Conservation (phyloP, 2,797 vertebrate genomes). For the Melopsittacus undulatus region DNA sequence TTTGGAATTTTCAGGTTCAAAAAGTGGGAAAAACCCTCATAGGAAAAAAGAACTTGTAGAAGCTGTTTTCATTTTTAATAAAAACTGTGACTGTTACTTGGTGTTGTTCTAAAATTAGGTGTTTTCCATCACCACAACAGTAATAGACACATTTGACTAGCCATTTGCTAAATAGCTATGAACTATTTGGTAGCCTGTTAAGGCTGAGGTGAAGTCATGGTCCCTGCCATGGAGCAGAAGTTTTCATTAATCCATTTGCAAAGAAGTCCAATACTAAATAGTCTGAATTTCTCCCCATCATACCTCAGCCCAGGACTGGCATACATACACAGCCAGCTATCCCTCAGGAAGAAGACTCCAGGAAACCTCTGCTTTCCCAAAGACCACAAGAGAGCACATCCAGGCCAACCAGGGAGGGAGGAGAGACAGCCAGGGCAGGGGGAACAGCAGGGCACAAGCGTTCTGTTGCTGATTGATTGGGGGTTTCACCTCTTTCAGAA, state of each 20-base stretch:
- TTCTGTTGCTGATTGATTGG: not conserved
- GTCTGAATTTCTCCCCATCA: not conserved
- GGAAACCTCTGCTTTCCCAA: not conserved
- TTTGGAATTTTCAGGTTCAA: not conserved
- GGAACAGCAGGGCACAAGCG: not conserved
- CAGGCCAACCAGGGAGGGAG: not conserved
- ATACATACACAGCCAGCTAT: not conserved
- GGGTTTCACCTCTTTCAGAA: not conserved
- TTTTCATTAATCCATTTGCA: not conserved
- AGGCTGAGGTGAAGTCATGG: not conserved
- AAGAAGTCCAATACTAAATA: not conserved
- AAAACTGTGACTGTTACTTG: not conserved
- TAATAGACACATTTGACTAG: not conserved
- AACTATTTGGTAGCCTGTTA: not conserved
- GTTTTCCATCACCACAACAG: not conserved
- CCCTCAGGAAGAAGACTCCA: not conserved
- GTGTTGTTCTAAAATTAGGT: not conserved
- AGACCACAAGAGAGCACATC: not conserved
- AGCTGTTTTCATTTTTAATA: not conserved
- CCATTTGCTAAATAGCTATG: not conserved
- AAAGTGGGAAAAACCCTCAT: not conserved
- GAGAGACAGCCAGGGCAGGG: not conserved
- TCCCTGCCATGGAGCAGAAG: not conserved
- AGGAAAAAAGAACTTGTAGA: not conserved
- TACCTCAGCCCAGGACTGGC: not conserved